phyloP scores from a whole-genome alignment of 2,797 vertebrate species.

The Yasuhikotakia modesta region DNA sequence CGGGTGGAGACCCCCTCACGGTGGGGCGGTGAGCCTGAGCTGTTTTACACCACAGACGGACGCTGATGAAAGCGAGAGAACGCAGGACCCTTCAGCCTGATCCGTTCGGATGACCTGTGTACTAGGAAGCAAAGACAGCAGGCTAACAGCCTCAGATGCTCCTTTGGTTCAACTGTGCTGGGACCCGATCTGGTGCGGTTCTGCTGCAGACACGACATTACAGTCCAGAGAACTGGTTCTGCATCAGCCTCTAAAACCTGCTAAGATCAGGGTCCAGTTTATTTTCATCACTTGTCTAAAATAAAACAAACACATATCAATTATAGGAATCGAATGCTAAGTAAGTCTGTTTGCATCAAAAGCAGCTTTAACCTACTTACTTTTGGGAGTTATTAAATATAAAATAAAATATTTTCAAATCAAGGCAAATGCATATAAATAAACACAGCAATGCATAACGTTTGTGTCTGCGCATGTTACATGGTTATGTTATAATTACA shows the following conservation, averaged over 20 bases:
- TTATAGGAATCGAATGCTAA: not conserved
- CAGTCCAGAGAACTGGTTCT: not conserved
- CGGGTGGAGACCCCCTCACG: slow-evolving; percentile 44
- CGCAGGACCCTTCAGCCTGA: slow-evolving; percentile 19
- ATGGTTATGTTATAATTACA: not conserved
- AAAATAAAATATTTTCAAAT: not conserved
- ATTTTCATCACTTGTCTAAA: not conserved
- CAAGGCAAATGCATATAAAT: not conserved
- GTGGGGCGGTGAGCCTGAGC: slow-evolving; percentile 30
- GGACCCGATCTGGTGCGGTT: not conserved
- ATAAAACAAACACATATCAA: not conserved
- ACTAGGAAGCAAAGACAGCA: slow-evolving; percentile 20
- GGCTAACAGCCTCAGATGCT: not conserved
- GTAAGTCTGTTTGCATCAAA: not conserved
- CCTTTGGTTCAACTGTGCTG: not conserved
- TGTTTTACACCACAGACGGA: slow-evolving; percentile 56
- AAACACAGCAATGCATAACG: not conserved
- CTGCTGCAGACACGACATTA: not conserved
- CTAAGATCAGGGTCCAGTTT: not conserved
- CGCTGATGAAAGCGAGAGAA: slow-evolving; percentile 52
- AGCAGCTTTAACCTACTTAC: not conserved
- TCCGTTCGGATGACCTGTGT: slow-evolving; percentile 36
- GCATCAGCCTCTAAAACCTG: not conserved
- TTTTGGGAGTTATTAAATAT: too few relatives aligned
- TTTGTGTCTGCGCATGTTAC: not conserved